phyloP scores from a whole-genome alignment of 2,888 invertebrate species.

The Ptychoptera albimana region DNA sequence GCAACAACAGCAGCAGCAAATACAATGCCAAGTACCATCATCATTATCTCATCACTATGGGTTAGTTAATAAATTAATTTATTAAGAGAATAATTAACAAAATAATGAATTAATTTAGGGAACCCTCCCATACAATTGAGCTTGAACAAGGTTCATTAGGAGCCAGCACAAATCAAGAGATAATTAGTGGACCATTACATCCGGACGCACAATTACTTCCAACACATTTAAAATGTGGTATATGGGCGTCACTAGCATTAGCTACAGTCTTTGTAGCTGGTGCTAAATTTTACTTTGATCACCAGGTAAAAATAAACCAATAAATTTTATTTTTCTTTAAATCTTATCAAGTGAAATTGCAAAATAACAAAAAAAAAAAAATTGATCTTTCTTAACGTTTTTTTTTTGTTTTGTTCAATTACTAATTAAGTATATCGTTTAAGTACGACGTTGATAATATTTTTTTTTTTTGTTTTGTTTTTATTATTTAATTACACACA shows the following conservation, averaged over 20 bases:
- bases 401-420: neutral
- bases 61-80: constrained; percentile 8
- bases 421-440: neutral
- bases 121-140: constrained; percentile 14
- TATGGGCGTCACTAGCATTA: constrained; percentile 55
- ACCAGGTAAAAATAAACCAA: constrained; percentile 27
- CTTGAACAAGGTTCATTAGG: constrained; percentile 15
- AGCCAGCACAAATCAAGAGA: constrained; percentile 8
- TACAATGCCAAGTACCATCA: constrained; percentile 9
- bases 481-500: constrained; percentile 13
- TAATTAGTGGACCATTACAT: too few relatives aligned
- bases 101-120: constrained; percentile 10
- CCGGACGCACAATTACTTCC: constrained; percentile 31
- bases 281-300: constrained; percentile 56
- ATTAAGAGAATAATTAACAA: neutral
- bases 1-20: constrained; percentile 2
- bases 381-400: neutral
- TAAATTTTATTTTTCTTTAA: constrained; percentile 23
- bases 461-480: constrained; percentile 5
- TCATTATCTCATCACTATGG: constrained; percentile 17
- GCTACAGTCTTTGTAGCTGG: constrained; percentile 53
- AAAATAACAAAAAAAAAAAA: neutral
- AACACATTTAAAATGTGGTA: constrained; percentile 47
- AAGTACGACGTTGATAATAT: too few relatives aligned
- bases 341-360: neutral